A percentile compares a stretch with the other conserved stretches of the same genome.
Evolutionary conservation across 2,113 vertebrate genomes (phyloP).

Genomic region (Microcebus griseorufus): DNA sequence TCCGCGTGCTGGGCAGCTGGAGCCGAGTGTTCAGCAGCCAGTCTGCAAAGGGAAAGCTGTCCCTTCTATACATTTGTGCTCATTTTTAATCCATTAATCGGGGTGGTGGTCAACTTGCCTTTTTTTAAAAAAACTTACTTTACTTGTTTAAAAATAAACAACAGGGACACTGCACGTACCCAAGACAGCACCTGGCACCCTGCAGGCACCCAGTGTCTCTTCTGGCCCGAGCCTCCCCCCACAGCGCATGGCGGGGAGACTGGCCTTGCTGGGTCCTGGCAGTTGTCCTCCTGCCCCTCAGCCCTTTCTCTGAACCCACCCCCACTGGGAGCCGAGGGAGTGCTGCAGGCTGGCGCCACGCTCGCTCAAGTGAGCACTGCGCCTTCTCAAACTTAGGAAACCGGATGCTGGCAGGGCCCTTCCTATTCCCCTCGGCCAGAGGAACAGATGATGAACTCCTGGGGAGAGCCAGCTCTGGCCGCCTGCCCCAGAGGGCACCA

Average conservation of each 20-base stretch:
- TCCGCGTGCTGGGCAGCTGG: neutral
- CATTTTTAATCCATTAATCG: neutral
- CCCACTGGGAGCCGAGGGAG: neutral
- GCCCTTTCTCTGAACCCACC: neutral
- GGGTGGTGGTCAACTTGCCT: neutral
- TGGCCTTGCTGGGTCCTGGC: neutral
- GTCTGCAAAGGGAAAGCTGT: no score
- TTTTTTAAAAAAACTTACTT: neutral
- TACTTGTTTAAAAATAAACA: neutral
- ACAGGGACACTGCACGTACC: accelerated
- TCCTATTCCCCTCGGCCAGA: neutral
- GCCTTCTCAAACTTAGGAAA: no score
- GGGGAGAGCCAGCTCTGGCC: neutral
- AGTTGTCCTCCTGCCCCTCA: neutral
- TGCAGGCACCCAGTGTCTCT: accelerated
- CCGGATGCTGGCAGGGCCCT: neutral
- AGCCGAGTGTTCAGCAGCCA: neutral
- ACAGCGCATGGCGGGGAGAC: neutral
- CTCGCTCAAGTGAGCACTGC: neutral
- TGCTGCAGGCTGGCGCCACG: neutral
- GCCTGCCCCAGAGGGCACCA: neutral
- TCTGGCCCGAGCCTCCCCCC: neutral
- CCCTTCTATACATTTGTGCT: accelerated
- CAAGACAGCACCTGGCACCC: accelerated
- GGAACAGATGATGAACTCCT: no score